Evolutionary conservation across 92 coral and sea anemone species (phyloP).

Genomic region (Heliopora coerulea): DNA sequence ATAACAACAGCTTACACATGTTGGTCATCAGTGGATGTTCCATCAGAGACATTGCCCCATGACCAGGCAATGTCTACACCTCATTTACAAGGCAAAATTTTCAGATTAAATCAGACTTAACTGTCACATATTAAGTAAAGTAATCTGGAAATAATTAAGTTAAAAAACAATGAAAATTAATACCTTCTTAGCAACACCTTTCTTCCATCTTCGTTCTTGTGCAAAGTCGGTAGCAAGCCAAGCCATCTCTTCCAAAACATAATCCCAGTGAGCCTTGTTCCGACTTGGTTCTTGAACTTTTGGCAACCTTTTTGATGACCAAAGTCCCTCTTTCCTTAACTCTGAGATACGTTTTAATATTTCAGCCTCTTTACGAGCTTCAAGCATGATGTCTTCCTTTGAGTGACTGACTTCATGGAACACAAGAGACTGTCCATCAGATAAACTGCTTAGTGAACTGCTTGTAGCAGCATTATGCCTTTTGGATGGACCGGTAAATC

Average conservation of each 20-base stretch:
- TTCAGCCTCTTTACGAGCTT: constrained; percentile 93
- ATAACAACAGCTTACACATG: too few relatives aligned
- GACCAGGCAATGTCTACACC: too few relatives aligned
- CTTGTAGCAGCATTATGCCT: not conserved
- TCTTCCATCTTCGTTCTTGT: constrained; percentile 96
- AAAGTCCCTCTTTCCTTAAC: constrained; percentile 95
- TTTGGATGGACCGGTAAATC: not conserved
- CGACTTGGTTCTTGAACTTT: constrained; percentile 92
- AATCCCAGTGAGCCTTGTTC: constrained; percentile 98
- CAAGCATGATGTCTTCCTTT: constrained; percentile 89
- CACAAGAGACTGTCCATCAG: constrained; percentile 33
- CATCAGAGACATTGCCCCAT: too few relatives aligned
- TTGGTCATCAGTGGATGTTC: too few relatives aligned
- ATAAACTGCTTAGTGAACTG: not conserved
- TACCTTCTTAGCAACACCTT: constrained; percentile 97
- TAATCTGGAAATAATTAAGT: too few relatives aligned
- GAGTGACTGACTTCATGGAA: constrained; percentile 67
- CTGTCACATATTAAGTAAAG: too few relatives aligned
- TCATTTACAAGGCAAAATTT: too few relatives aligned
- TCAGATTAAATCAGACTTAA: too few relatives aligned
- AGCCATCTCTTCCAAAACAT: constrained; percentile 95
- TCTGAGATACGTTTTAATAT: constrained; percentile 88
- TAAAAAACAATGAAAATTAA: not conserved
- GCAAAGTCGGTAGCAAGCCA: constrained; percentile 99
- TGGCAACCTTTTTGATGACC: constrained; percentile 83